These are phyloP conservation scores for Taphrorychus bicolor DNA, from an alignment of 2,888 invertebrate species.

Conservation along the genomic window DNA sequence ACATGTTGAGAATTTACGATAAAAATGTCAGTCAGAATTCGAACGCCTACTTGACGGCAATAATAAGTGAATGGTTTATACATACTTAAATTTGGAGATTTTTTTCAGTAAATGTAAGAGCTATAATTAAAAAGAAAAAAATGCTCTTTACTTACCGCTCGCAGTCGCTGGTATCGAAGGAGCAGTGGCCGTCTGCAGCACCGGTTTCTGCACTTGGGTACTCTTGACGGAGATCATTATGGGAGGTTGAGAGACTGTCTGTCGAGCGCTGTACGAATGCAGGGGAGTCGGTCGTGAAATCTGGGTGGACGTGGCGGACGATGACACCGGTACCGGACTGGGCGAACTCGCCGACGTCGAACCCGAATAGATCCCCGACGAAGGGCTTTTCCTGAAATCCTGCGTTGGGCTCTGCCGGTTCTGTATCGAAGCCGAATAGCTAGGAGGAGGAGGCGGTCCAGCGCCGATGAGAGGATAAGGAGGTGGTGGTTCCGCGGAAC, in stretches of 20 bases:
- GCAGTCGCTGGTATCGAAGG: conserved; percentile 70
- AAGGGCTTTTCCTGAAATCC: conserved; percentile 81
- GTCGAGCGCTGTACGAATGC: conserved; percentile 84
- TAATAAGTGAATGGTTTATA: no score
- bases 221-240: conserved; percentile 97
- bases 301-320: conserved; percentile 61
- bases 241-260: conserved; percentile 89
- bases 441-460: conserved; percentile 79
- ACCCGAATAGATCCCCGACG: conserved; percentile 85
- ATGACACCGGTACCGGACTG: conserved; percentile 74
- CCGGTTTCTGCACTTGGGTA: conserved; percentile 94
- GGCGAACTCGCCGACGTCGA: conserved; percentile 80
- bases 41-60: no score
- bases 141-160: conserved; percentile 45
- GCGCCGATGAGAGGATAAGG: conserved; percentile 66
- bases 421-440: conserved; percentile 86
- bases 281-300: conserved; percentile 82
- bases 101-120: no score
- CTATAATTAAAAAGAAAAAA: conserved; percentile 8
- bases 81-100: no score
- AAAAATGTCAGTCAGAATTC: no score
- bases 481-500: conserved; percentile 70
- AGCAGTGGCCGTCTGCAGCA: conserved; percentile 94
- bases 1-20: no score
- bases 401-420: conserved; percentile 87